Evolutionary conservation across 1,140 invertebrate genomes (phyloP), one percentile per base, ranked within the genome.

Genomic region (Chlorops oryzae): DNA sequence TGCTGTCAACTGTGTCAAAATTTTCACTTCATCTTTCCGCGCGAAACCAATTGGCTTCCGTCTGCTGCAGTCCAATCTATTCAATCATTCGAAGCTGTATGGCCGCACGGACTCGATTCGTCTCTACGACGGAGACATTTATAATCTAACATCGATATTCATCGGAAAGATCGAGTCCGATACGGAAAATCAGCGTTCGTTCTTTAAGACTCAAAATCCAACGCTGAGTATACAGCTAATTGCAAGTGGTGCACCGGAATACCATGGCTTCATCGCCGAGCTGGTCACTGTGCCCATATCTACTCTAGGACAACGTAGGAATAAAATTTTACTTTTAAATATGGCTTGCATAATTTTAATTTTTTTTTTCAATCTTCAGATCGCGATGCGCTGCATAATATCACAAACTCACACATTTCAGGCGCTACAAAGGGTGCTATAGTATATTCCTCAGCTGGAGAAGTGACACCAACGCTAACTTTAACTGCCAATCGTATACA

Each of bases 191-290:
- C 85, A 89, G 40, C 89, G 87, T 54, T 82, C 80, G 54, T 78
- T 92, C 24, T 88, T 90, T 53, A 83, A 74, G 62, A 90, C 86
- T 0, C 77, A 76, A 41, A 81, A 83, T 17, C 82, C 88, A 0
- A 90, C 88, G 59, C 75, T 99, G 44, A 95, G 92, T 62, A 76
- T 99, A 3, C 87, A 92, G 67, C 72, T 99, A 10, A 92, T 96
- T 63, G 92, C 94, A 0, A 96, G 93, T 53, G 94, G 95, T 28
- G 94, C 93, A 0, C 90, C 90, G 37, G 85, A 83, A 22, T 77
- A 82, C n/a, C 88, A 96, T 73, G 97, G 97, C 46, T 99, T 99
- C 67, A 90, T 99, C 57, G 96, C 96, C 13, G 96, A 99, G 77
- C 82, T 99, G 46, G 85, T 98, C 0, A 96, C 93, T 0, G 73